Percentiles rank a stretch among this genome's conserved stretches.
These are phyloP conservation scores for Podarcis lilfordi DNA, from an alignment of 2,797 vertebrate genomes.

Conservation along the genomic window DNA sequence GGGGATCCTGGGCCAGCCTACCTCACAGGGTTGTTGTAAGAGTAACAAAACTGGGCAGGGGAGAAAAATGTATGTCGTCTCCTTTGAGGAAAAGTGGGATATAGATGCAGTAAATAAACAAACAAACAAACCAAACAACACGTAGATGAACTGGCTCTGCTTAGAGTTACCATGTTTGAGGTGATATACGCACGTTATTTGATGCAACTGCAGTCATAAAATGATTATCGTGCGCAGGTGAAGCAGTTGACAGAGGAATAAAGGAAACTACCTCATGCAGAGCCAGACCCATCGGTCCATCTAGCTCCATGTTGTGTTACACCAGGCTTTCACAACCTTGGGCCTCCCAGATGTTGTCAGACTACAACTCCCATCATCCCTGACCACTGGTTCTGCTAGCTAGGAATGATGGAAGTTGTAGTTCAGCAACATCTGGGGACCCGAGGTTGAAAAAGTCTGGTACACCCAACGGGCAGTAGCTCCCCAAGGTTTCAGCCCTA, in stretches of 20 bases:
- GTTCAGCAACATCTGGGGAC: too few relatives aligned
- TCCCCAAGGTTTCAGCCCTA: too few relatives aligned
- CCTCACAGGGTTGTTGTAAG: neutral
- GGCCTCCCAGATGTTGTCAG: too few relatives aligned
- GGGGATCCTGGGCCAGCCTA: neutral
- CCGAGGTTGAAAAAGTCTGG: too few relatives aligned
- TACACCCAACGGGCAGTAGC: too few relatives aligned
- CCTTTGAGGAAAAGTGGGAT: neutral
- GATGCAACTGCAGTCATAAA: neutral
- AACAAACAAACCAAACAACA: neutral
- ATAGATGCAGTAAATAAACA: neutral
- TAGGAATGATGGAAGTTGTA: too few relatives aligned
- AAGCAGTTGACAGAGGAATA: neutral
- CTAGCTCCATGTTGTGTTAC: too few relatives aligned
- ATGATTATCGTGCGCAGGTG: neutral
- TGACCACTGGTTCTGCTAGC: too few relatives aligned
- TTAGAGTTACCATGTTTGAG: neutral
- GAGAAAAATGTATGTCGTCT: neutral
- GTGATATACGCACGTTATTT: neutral
- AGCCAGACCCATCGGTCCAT: too few relatives aligned
- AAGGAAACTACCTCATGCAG: too few relatives aligned
- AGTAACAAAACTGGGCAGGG: neutral
- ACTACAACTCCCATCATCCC: too few relatives aligned
- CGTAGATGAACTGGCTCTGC: neutral
- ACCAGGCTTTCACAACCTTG: too few relatives aligned